phyloP scores from a whole-genome alignment of 2,113 vertebrate genomes.

The Chaetura pelagica region DNA sequence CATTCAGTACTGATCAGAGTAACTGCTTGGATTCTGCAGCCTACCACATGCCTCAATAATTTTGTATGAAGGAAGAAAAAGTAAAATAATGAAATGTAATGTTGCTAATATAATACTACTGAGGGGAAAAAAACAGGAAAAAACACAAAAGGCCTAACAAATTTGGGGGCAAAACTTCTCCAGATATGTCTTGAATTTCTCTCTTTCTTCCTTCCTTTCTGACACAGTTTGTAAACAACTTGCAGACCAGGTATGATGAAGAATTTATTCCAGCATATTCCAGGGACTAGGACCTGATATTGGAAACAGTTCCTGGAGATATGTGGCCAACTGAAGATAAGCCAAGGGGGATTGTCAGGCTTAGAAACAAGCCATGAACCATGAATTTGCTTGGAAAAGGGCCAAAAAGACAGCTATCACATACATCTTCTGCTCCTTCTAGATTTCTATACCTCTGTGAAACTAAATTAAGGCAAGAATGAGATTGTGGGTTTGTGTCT shows the following conservation, averaged over 20 bases:
- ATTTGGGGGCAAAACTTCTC: background rate
- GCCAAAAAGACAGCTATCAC: background rate
- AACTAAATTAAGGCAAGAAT: background rate
- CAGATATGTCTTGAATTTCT: background rate
- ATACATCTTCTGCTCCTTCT: background rate
- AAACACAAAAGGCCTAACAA: background rate
- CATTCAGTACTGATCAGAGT: constrained; percentile 30
- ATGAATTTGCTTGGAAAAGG: background rate
- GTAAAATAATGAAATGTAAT: constrained; percentile 62
- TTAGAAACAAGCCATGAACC: background rate
- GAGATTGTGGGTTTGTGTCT: background rate
- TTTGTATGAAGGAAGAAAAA: constrained; percentile 23
- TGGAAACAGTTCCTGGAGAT: background rate
- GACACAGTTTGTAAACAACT: background rate
- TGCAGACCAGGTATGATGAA: background rate
- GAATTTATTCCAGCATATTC: background rate
- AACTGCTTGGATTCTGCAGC: constrained; percentile 17
- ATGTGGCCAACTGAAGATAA: background rate
- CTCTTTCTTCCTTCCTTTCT: background rate
- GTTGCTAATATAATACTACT: constrained; percentile 11
- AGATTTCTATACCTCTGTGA: background rate
- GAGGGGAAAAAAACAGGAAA: background rate
- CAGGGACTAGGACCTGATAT: background rate
- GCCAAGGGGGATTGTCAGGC: background rate
- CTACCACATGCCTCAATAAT: constrained; percentile 29